Evolutionary conservation across 1,140 invertebrate genomes (phyloP).

Genomic region (Drosophila chauvacae): DNA sequence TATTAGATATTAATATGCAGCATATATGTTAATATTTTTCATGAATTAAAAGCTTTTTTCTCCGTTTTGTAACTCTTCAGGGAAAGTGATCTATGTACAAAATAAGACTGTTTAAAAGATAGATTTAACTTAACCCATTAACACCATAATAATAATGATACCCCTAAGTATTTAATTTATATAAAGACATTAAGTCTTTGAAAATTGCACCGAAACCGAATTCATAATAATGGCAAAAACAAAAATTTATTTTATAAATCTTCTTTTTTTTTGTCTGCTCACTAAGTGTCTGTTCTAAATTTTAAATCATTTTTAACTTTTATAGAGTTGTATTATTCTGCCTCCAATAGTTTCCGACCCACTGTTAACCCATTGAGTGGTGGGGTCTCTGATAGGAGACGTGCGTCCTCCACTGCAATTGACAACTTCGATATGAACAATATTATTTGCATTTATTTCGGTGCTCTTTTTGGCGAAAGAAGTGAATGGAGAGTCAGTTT

Average conservation of each 20-base stretch:
- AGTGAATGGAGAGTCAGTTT: conserved; percentile 12
- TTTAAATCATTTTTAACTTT: neutral
- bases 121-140: no score
- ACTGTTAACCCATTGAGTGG: conserved; percentile 37
- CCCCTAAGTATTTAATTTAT: no score
- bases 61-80: no score
- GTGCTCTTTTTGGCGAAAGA: conserved; percentile 17
- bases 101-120: no score
- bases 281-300: neutral
- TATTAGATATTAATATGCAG: no score
- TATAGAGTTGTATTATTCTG: neutral
- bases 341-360: neutral
- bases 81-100: no score
- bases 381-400: conserved; percentile 46
- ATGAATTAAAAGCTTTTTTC: no score
- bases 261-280: neutral
- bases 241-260: neutral
- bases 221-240: no score
- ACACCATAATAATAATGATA: no score
- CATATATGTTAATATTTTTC: no score
- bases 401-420: conserved; percentile 51
- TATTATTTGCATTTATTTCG: conserved; percentile 73
- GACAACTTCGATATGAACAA: conserved; percentile 69
- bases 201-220: no score
- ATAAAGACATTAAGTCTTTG: no score